phyloP scores from a whole-genome alignment of 1,140 invertebrate genomes.

The Drosophila sucinea region DNA sequence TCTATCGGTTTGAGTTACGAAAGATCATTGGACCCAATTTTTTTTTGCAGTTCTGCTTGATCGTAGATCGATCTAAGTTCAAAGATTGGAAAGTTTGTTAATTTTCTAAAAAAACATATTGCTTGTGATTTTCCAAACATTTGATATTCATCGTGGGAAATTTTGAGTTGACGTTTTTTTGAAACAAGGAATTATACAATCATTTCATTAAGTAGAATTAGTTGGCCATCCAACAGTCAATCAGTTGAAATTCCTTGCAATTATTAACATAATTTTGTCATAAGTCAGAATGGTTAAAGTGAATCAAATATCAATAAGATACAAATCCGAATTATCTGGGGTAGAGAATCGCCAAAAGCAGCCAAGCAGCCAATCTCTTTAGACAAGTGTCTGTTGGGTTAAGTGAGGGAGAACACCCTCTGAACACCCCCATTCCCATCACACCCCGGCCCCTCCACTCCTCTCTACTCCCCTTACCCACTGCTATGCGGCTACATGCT shows the following conservation, averaged over 20 bases:
- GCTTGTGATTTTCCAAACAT: neutral
- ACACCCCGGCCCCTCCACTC: conserved; percentile 2
- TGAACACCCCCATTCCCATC: conserved; percentile 19
- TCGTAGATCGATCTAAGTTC: too few species aligned
- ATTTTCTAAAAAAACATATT: too few species aligned
- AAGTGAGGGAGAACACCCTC: conserved; percentile 23
- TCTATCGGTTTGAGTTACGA: too few species aligned
- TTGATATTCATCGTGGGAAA: too few species aligned
- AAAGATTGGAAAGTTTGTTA: too few species aligned
- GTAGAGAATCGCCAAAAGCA: conserved; percentile 8
- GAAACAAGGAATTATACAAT: too few species aligned
- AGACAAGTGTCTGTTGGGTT: conserved; percentile 39
- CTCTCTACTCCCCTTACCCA: neutral
- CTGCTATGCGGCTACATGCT: neutral
- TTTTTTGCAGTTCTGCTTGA: too few species aligned
- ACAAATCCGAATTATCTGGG: conserved; percentile 3
- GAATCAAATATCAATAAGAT: conserved; percentile 5
- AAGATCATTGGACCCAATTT: neutral
- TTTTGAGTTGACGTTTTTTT: too few species aligned
- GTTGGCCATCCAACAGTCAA: too few species aligned
- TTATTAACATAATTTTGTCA: too few species aligned
- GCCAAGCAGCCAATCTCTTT: neutral
- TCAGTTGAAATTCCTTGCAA: neutral
- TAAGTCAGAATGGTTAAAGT: neutral
- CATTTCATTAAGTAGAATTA: too few species aligned